phyloP scores from a whole-genome alignment of 1,140 invertebrate genomes.

The Paraescarpia echinospica region DNA sequence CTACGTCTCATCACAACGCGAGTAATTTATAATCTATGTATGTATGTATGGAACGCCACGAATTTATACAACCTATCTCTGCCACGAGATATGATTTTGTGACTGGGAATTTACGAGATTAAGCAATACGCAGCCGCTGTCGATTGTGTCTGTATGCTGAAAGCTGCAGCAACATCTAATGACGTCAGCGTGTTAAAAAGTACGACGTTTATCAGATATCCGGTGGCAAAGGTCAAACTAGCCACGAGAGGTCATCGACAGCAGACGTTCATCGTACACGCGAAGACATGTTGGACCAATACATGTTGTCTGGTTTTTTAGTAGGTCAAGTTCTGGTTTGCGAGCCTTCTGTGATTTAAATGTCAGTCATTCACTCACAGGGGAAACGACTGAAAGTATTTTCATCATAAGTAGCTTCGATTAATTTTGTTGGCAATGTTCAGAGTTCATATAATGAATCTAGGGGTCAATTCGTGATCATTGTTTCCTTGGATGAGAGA shows the following conservation, averaged over 20 bases:
- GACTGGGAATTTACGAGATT: slow-evolving; percentile 5
- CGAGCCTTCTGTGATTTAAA: too few relatives aligned
- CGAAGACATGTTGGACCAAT: not conserved
- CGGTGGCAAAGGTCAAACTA: not conserved
- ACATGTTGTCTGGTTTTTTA: not conserved
- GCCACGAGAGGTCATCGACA: not conserved
- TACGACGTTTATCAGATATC: not conserved
- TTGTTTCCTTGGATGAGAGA: too few relatives aligned
- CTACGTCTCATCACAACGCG: not conserved
- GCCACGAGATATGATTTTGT: not conserved
- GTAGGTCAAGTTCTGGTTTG: not conserved
- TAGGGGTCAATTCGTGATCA: too few relatives aligned
- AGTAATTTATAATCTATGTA: not conserved
- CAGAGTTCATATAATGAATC: not conserved
- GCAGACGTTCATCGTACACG: not conserved
- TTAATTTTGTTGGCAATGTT: not conserved
- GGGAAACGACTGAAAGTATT: not conserved
- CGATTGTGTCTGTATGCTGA: not conserved
- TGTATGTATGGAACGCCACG: not conserved
- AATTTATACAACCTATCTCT: not conserved
- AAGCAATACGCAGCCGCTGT: not conserved
- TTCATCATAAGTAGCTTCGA: not conserved
- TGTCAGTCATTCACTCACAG: not conserved
- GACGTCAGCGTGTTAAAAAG: not conserved
- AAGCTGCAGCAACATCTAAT: not conserved